These are phyloP conservation scores for Dipodomys ordii DNA, from an alignment of 2,113 vertebrate genomes.

Conservation along the genomic window DNA sequence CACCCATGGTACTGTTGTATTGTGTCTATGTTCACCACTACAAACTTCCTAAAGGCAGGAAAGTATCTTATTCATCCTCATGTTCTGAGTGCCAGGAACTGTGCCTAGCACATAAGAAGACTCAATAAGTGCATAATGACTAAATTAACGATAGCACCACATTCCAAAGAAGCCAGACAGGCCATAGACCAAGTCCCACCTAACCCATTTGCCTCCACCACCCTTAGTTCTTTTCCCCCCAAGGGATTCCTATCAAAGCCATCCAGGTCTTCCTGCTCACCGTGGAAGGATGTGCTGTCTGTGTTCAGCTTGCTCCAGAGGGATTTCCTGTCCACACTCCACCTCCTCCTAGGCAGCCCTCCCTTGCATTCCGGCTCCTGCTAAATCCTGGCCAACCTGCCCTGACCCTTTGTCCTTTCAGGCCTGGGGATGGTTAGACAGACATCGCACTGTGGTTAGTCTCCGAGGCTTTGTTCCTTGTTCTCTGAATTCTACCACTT, in stretches of 20 bases:
- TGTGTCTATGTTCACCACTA: no score
- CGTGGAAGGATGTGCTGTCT: background rate
- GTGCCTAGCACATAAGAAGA: background rate
- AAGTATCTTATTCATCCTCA: slow-evolving; percentile 17
- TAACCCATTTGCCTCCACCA: slow-evolving; percentile 11
- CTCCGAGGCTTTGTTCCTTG: background rate
- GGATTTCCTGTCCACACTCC: background rate
- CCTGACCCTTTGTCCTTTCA: background rate
- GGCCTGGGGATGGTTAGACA: background rate
- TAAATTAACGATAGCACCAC: background rate
- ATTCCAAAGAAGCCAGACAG: background rate
- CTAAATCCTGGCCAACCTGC: background rate
- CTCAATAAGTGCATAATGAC: background rate
- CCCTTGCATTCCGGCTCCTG: background rate
- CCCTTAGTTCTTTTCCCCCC: slow-evolving; percentile 20
- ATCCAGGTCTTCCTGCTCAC: background rate
- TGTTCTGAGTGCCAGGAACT: background rate
- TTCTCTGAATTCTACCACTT: slow-evolving; percentile 12
- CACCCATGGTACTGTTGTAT: background rate
- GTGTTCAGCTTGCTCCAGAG: background rate
- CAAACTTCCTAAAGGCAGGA: background rate
- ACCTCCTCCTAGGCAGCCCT: background rate
- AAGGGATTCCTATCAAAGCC: slow-evolving; percentile 19
- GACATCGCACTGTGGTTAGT: background rate
- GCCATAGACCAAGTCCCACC: background rate